phyloP scores from a whole-genome alignment of 2,888 invertebrate genomes.

The Spialia ferax region DNA sequence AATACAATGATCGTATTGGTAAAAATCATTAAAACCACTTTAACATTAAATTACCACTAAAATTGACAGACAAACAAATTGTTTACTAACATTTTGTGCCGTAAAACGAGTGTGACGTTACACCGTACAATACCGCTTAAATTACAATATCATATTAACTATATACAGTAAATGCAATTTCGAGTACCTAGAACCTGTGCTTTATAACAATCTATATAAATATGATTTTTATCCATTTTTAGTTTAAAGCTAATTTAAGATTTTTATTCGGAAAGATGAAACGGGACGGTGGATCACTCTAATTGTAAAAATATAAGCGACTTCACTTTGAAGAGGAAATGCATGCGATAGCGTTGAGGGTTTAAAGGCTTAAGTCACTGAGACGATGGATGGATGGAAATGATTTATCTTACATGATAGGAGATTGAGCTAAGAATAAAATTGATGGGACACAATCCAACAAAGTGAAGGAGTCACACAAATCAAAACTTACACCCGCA shows the following conservation, averaged over 20 bases:
- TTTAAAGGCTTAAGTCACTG: slow-evolving; percentile 37
- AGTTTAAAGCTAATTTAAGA: slow-evolving; percentile 81
- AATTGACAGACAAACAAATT: slow-evolving; percentile 83
- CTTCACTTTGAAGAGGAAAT: slow-evolving; percentile 55
- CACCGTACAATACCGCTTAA: slow-evolving; percentile 79
- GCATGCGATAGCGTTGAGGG: slow-evolving; percentile 52
- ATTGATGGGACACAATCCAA: background rate
- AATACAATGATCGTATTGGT: slow-evolving; percentile 51
- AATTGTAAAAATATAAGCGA: slow-evolving; percentile 76
- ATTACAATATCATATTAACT: slow-evolving; percentile 74
- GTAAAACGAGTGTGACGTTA: slow-evolving; percentile 84
- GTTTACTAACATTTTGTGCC: slow-evolving; percentile 84
- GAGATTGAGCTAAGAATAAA: slow-evolving; percentile 11
- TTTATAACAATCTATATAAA: slow-evolving; percentile 85
- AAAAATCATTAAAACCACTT: slow-evolving; percentile 71
- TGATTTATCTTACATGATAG: slow-evolving; percentile 26
- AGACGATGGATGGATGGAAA: slow-evolving; percentile 29
- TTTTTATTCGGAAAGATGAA: slow-evolving; percentile 79
- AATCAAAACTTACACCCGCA: slow-evolving; percentile 8
- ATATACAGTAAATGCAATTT: slow-evolving; percentile 86
- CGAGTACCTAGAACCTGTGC: slow-evolving; percentile 85
- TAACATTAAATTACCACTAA: slow-evolving; percentile 73
- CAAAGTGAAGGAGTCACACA: slow-evolving; percentile 7
- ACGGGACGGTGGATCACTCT: slow-evolving; percentile 83
- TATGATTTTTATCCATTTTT: slow-evolving; percentile 72